A percentile compares a stretch with the other conserved stretches of the same genome.
Evolutionary conservation across 2,113 vertebrate species (phyloP).

Genomic region (Pyrgilauda ruficollis): DNA sequence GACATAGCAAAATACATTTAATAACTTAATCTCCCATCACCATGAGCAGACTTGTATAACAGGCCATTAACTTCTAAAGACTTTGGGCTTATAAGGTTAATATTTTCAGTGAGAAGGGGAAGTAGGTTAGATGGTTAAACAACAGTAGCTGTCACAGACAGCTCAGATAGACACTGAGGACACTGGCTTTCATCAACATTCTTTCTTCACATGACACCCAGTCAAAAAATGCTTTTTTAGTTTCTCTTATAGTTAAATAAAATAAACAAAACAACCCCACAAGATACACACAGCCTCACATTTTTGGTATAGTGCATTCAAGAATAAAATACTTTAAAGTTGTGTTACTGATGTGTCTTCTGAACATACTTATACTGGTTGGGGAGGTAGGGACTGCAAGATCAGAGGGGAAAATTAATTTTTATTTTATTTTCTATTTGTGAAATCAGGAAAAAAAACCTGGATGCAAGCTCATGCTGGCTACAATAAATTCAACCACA

Average conservation of each 20-base stretch:
- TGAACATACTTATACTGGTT: not conserved
- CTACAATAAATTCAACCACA: not conserved
- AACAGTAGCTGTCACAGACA: not conserved
- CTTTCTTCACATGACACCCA: not conserved
- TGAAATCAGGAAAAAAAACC: not conserved
- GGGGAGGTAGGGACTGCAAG: not conserved
- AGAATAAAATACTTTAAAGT: not conserved
- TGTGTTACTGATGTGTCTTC: not conserved
- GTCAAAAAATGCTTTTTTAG: not conserved
- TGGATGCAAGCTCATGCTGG: not conserved
- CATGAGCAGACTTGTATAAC: constrained; percentile 64
- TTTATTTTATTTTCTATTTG: not conserved
- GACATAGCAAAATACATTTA: constrained; percentile 62
- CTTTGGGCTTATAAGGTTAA: constrained; percentile 64
- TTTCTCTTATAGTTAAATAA: not conserved
- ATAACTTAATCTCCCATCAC: constrained; percentile 70
- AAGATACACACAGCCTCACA: not conserved
- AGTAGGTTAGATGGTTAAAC: constrained; percentile 40
- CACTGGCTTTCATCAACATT: not conserved
- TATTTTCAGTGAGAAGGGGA: constrained; percentile 5
- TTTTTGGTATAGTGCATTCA: not conserved
- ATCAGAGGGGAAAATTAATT: not conserved
- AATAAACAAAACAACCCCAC: not conserved
- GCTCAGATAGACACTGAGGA: not conserved
- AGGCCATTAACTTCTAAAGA: constrained; percentile 70